Evolutionary conservation across 2,888 invertebrate species (phyloP).

Genomic region (Clostera curtula): DNA sequence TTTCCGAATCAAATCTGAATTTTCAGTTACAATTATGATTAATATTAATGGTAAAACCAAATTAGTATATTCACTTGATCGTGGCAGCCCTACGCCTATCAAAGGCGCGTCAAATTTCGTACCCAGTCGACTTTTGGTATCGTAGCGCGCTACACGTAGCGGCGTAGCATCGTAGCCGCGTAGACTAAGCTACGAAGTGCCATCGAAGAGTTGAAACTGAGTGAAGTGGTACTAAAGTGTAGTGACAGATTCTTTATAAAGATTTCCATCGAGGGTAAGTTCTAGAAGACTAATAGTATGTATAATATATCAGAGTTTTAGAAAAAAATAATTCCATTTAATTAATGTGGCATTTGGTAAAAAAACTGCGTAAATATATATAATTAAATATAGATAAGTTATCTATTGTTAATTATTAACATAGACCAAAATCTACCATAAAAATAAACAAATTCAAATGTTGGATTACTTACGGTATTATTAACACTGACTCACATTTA

Average conservation of each 20-base stretch:
- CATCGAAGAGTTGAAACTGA: conserved; percentile 13
- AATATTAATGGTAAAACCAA: no score
- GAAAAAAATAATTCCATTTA: not conserved
- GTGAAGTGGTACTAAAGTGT: conserved; percentile 19
- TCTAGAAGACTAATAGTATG: not conserved
- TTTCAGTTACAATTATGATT: no score
- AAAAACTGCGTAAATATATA: no score
- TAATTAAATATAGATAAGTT: no score
- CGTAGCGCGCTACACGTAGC: conserved; percentile 32
- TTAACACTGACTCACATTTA: no score
- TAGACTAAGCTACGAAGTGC: conserved; percentile 13
- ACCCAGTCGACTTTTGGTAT: conserved; percentile 28
- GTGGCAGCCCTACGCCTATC: not conserved
- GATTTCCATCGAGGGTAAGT: conserved; percentile 6
- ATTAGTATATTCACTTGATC: no score
- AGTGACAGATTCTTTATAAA: conserved; percentile 11
- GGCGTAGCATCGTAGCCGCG: conserved; percentile 15
- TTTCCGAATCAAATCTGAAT: no score
- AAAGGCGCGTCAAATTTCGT: conserved; percentile 14
- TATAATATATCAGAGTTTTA: not conserved
- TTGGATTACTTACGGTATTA: no score
- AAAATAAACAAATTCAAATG: no score
- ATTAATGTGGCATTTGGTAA: not conserved
- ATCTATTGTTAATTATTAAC: no score
- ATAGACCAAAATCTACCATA: no score